A percentile compares a stretch with the other conserved stretches of the same genome.
Conservation (phyloP, 2,888 invertebrate genomes). For the Crepidodera aurea region DNA sequence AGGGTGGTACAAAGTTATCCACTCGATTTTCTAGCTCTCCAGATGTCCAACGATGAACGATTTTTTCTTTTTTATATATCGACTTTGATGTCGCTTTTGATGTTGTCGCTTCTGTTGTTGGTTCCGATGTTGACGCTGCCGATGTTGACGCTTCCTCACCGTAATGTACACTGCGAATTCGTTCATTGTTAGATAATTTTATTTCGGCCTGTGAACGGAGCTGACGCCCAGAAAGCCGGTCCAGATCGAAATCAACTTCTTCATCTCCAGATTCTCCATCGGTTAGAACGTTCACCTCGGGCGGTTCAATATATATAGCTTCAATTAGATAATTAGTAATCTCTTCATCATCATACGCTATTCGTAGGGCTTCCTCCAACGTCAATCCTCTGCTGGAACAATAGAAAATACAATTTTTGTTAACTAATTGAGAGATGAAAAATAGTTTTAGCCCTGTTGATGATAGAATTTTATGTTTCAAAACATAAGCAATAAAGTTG, state of each 20-base stretch:
- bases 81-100: neutral
- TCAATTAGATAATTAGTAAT: neutral
- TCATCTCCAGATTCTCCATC: conserved; percentile 19
- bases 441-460: no score
- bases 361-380: conserved; percentile 11
- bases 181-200: neutral
- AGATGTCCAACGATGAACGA: neutral
- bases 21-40: neutral
- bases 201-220: neutral
- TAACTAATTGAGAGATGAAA: neutral
- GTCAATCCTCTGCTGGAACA: conserved; percentile 9
- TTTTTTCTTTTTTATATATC: no score
- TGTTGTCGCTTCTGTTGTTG: neutral
- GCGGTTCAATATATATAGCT: conserved; percentile 15
- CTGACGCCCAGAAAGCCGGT: conserved; percentile 6
- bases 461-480: no score
- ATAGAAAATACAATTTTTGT: neutral
- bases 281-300: conserved; percentile 6
- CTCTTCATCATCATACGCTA: neutral
- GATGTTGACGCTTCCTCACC: neutral
- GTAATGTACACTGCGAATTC: neutral
- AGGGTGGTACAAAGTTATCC: neutral
- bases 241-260: neutral
- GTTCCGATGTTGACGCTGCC: neutral
- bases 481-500: no score